Evolutionary conservation across 2,888 invertebrate species (phyloP), one percentile per base, ranked within the genome.

Genomic region (Mechanitis messenoides): DNA sequence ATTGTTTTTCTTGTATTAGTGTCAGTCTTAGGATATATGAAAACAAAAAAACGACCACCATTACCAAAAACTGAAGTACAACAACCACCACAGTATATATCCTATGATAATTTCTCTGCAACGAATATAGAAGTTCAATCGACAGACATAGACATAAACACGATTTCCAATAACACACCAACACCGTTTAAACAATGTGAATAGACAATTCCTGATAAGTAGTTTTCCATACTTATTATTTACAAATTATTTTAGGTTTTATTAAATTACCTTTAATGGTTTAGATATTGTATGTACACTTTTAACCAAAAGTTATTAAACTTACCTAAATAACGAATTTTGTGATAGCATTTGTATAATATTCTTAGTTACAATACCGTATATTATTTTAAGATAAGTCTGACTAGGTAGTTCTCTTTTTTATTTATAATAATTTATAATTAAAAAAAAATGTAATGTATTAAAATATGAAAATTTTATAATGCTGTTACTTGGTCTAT

Each of bases 1-100:
- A 92, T 96, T 65, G 95, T 97, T 57, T 96, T 97, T 78, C 92
- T 97, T 59, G 93, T 96, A 35, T 91, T 96, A 74, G 94, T 96
- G 61, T 95, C 96, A n/a, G 93, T 94, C 55, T 91, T 96, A 68
- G 95, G 95, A 35, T 96, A 96, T 79, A 92, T 96, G 67, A 96
- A 97, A 83, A 92, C 95, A 67, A 95, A 96, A 84, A 95, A 96
- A 83, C 93, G 96, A 75, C 91, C 95, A 68, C 93, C 93, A 67
- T 93, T 93, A 33, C 92, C 93, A 7, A 96, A 96, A 84, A 86
- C 94, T 60, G 93, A 94, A 62, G 79, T 79, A 1, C 94, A 93
- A 69, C 91, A 94, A 74, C 93, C 94, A 12, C 95, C 95, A 6
- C 95, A 96, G 75, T 96, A 95, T 80, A 93, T 95, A 74, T 95